Conservation (phyloP, 2,797 vertebrate species). For the Danio jaintianensis region DNA sequence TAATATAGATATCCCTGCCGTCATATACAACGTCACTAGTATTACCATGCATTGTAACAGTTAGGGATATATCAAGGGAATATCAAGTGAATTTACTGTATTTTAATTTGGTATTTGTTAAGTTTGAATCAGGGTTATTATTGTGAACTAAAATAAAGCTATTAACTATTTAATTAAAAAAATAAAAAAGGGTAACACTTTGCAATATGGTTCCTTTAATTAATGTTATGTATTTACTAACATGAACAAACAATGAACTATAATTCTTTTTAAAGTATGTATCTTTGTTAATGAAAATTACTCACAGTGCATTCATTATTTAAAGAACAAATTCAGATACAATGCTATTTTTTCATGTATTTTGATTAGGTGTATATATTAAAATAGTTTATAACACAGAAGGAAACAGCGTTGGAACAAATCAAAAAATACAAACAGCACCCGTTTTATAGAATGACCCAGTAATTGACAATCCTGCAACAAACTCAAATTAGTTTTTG, state of each 20-base stretch:
- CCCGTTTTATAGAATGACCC: neutral
- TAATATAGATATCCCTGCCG: conserved; percentile 13
- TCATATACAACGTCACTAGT: neutral
- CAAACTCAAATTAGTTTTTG: neutral
- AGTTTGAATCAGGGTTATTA: neutral
- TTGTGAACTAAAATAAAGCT: neutral
- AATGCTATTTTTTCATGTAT: too few relatives aligned
- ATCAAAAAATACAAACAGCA: neutral
- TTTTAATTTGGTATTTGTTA: neutral
- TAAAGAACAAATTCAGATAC: too few relatives aligned
- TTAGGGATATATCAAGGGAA: neutral
- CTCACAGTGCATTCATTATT: too few relatives aligned
- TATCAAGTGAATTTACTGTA: neutral
- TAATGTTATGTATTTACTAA: too few relatives aligned
- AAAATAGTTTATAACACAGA: neutral
- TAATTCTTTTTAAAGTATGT: too few relatives aligned
- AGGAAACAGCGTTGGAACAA: neutral
- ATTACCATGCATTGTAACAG: neutral
- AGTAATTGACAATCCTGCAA: neutral
- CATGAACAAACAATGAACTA: too few relatives aligned
- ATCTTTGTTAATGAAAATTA: too few relatives aligned
- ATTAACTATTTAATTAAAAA: neutral
- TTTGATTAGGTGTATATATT: too few relatives aligned
- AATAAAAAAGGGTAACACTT: neutral
- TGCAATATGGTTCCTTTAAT: too few relatives aligned